Evolutionary conservation across 2,888 invertebrate species (phyloP).

Genomic region (Sphecodes monilicornis): DNA sequence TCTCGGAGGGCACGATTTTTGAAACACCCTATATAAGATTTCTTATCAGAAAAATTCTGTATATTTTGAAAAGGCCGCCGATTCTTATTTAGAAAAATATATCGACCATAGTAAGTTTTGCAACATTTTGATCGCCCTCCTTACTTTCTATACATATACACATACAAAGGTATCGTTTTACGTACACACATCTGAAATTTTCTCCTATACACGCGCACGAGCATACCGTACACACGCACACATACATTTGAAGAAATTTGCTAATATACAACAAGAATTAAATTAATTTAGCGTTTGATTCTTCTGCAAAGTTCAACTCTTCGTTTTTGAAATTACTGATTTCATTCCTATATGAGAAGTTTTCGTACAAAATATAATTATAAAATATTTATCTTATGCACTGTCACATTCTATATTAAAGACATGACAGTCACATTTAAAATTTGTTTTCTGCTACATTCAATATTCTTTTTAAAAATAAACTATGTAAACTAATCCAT

Average conservation of each 20-base stretch:
- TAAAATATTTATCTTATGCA: not conserved
- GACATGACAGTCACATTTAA: not conserved
- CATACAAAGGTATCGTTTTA: constrained; percentile 19
- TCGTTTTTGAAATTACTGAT: constrained; percentile 28
- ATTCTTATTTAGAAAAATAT: constrained; percentile 58
- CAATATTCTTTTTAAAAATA: constrained; percentile 12
- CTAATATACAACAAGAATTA: constrained; percentile 34
- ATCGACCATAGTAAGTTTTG: constrained; percentile 27
- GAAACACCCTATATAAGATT: constrained; percentile 43
- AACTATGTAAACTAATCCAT: constrained; percentile 4
- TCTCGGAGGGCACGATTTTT: constrained; percentile 15
- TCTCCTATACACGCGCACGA: constrained; percentile 15
- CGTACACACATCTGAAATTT: constrained; percentile 12
- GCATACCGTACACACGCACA: not conserved
- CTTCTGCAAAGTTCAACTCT: constrained; percentile 31
- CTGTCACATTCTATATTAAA: not conserved
- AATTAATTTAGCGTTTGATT: constrained; percentile 50
- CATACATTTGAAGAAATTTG: constrained; percentile 33
- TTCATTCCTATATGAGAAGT: not conserved
- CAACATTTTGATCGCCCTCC: constrained; percentile 28
- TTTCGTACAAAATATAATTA: not conserved
- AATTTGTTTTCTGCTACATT: not conserved
- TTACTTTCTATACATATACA: constrained; percentile 29
- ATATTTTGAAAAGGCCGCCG: constrained; percentile 30
- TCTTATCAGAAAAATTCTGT: constrained; percentile 37